Evolutionary conservation across 2,797 vertebrate genomes (phyloP).

Genomic region (Argya squamiceps): DNA sequence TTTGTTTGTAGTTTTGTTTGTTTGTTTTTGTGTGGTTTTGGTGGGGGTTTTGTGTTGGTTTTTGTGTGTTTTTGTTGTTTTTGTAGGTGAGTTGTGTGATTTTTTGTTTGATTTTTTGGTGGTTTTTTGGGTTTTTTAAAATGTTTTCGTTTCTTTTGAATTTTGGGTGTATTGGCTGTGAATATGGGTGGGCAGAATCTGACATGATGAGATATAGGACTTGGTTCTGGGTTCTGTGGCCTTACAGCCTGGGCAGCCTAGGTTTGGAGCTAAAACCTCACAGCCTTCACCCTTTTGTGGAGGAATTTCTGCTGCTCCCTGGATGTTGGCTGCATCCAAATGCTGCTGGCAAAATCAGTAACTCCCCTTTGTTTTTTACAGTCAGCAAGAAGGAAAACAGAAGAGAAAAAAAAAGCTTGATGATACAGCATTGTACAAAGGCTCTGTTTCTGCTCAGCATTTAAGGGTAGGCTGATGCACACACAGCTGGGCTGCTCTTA

Average conservation of each 20-base stretch:
- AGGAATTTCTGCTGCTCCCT: background rate
- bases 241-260: background rate
- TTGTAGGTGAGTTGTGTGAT: no score
- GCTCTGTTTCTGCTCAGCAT: background rate
- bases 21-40: background rate
- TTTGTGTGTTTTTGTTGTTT: background rate
- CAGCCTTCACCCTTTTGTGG: background rate
- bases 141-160: background rate
- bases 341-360: background rate
- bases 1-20: background rate
- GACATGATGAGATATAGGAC: accelerated
- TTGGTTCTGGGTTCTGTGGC: accelerated
- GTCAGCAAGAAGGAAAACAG: background rate
- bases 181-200: background rate
- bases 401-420: background rate
- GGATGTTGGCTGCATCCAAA: background rate
- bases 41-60: background rate
- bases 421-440: background rate
- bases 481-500: background rate
- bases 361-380: background rate
- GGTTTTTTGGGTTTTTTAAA: no score
- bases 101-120: no score
- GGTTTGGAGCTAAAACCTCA: background rate
- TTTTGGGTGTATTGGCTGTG: background rate
- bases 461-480: background rate